phyloP scores from a whole-genome alignment of 2,797 vertebrate genomes.

The Ceryle rudis region DNA sequence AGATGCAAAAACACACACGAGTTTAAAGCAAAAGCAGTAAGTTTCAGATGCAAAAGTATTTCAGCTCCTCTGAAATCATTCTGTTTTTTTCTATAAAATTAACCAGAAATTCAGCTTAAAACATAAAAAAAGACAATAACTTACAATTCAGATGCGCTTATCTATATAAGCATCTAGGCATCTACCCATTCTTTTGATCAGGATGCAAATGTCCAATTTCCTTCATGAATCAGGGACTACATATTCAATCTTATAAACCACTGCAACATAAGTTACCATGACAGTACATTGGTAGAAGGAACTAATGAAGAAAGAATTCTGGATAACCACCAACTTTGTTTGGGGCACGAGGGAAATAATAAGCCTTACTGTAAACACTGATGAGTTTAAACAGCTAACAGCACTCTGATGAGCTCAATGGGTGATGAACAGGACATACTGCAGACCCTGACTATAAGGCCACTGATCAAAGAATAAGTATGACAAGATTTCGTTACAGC shows the following conservation, averaged over 20 bases:
- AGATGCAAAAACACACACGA: neutral
- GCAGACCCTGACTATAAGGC: neutral
- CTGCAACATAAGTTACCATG: neutral
- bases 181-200: neutral
- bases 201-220: neutral
- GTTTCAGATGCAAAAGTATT: neutral
- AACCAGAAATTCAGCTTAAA: neutral
- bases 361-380: neutral
- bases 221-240: neutral
- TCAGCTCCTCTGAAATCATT: neutral
- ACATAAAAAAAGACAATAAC: neutral
- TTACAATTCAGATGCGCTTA: neutral
- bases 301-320: neutral
- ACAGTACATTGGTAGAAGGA: neutral
- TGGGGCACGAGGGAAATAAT: neutral
- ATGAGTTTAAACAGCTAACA: neutral
- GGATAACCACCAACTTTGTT: neutral
- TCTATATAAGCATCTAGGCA: neutral
- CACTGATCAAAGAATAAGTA: neutral
- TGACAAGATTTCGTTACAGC: neutral
- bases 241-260: neutral
- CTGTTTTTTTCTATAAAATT: neutral
- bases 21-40: neutral
- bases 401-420: neutral
- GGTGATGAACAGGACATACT: neutral